Evolutionary conservation across 2,888 invertebrate genomes (phyloP).

Genomic region (Branchellion lobata): DNA sequence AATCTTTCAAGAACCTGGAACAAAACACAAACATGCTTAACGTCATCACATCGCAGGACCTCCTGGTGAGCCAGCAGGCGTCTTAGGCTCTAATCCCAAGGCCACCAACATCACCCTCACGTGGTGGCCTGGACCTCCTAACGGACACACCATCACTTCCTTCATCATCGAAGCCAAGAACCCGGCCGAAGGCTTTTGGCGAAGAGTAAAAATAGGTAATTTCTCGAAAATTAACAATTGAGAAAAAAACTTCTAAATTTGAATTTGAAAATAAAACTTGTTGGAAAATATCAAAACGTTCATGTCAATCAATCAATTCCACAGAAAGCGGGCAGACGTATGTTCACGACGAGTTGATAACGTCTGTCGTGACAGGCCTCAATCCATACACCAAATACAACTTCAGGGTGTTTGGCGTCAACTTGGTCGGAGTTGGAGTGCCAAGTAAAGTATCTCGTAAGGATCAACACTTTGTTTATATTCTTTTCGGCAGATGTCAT

Average conservation of each 20-base stretch:
- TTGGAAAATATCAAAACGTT: background rate
- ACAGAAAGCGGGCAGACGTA: slow-evolving; percentile 21
- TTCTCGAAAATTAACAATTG: background rate
- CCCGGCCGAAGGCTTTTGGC: slow-evolving; percentile 53
- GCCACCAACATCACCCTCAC: slow-evolving; percentile 52
- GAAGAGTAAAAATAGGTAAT: slow-evolving; percentile 51
- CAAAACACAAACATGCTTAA: no score
- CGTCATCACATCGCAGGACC: slow-evolving; percentile 55
- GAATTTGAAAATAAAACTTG: background rate
- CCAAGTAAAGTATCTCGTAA: slow-evolving; percentile 71
- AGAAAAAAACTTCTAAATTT: background rate
- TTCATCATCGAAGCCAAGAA: slow-evolving; percentile 55
- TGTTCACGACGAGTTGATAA: slow-evolving; percentile 21
- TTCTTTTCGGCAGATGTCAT: background rate
- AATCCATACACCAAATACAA: slow-evolving; percentile 86
- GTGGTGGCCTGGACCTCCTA: slow-evolving; percentile 54
- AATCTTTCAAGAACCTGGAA: no score
- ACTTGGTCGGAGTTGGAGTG: slow-evolving; percentile 76
- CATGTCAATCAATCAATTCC: background rate
- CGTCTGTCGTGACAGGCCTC: slow-evolving; percentile 61
- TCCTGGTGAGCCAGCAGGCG: slow-evolving; percentile 55
- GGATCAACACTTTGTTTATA: slow-evolving; percentile 2
- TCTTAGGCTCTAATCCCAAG: slow-evolving; percentile 51
- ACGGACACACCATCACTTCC: slow-evolving; percentile 53
- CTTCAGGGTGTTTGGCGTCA: slow-evolving; percentile 83